phyloP scores from a whole-genome alignment of 2,888 invertebrate species.

The Pachydiplax longipennis region DNA sequence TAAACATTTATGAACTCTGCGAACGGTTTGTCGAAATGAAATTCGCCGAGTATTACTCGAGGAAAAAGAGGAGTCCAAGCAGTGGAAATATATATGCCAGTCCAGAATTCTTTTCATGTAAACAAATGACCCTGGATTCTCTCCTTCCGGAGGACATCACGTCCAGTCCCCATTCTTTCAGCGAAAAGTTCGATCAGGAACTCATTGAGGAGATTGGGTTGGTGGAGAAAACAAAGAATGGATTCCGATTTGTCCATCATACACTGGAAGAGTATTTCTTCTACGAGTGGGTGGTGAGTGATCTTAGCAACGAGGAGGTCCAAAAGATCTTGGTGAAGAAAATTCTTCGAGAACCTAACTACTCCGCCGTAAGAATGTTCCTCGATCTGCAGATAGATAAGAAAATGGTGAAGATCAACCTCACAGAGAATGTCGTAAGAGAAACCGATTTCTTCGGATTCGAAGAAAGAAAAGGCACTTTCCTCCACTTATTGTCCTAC shows the following conservation, averaged over 20 bases:
- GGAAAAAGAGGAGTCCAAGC: background rate
- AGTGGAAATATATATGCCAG: background rate
- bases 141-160: background rate
- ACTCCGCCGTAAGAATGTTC: background rate
- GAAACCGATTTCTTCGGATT: background rate
- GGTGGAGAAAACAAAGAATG: background rate
- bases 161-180: background rate
- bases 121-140: background rate
- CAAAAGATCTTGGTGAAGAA: background rate
- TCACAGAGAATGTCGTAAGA: background rate
- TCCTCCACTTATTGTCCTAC: background rate
- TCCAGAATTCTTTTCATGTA: background rate
- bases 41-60: background rate
- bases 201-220: background rate
- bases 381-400: constrained; percentile 2
- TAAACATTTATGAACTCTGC: background rate
- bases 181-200: background rate
- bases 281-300: constrained; percentile 4
- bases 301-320: background rate
- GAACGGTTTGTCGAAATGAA: constrained; percentile 1
- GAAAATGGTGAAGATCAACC: background rate
- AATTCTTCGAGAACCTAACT: background rate
- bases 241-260: background rate
- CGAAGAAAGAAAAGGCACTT: background rate
- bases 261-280: background rate